Conservation (phyloP, 2,797 vertebrate species). For the Hozukius guyotensis region DNA sequence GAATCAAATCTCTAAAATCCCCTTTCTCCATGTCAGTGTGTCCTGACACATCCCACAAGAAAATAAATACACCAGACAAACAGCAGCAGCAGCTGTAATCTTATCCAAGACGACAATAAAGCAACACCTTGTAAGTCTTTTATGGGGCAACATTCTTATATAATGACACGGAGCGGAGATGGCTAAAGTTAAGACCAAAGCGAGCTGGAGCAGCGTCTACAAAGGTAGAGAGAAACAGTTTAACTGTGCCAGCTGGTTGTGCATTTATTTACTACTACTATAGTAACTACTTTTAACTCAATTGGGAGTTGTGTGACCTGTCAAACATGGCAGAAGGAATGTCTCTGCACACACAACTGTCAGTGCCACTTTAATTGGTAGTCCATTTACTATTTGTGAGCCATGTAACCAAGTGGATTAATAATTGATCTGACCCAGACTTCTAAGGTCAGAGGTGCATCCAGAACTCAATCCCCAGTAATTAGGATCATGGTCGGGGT, state of each 20-base stretch:
- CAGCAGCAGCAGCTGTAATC: constrained; percentile 44
- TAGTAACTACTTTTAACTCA: not conserved
- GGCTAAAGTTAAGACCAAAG: not conserved
- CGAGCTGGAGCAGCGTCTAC: not conserved
- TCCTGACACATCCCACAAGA: not conserved
- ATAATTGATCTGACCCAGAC: not conserved
- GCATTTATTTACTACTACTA: not conserved
- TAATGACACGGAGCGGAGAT: constrained; percentile 4
- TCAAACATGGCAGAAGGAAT: not conserved
- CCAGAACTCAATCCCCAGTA: not conserved
- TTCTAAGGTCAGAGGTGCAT: not conserved
- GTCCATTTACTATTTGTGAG: not conserved
- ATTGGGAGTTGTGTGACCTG: not conserved
- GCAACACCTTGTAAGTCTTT: constrained; percentile 31
- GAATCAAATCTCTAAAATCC: not conserved
- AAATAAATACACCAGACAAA: constrained; percentile 19
- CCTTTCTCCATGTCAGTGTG: not conserved
- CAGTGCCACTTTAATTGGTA: no score
- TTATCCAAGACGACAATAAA: constrained; percentile 39
- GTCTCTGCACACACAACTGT: not conserved
- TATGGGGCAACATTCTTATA: constrained; percentile 29
- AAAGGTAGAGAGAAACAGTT: not conserved
- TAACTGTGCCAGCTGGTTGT: not conserved
- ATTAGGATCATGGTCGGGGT: not conserved
- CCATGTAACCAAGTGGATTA: not conserved